Conservation (phyloP, 2,888 invertebrate genomes). For the Coleophora deauratella region DNA sequence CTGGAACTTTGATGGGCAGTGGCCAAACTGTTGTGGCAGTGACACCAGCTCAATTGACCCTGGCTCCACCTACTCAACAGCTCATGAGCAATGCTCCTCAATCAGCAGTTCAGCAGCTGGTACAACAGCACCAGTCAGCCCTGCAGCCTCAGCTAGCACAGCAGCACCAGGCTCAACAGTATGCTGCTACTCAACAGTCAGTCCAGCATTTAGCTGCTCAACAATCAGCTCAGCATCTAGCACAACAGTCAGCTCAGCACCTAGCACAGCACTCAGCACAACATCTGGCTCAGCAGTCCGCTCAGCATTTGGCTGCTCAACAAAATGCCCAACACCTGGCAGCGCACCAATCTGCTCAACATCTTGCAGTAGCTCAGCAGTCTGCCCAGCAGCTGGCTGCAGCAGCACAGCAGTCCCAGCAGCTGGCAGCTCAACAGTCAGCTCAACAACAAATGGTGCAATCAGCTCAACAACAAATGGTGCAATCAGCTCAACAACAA, state of each 20-base stretch:
- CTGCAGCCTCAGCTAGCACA: constrained; percentile 34
- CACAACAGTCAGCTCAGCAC: constrained; percentile 30
- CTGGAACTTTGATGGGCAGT: constrained; percentile 63
- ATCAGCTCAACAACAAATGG: constrained; percentile 49
- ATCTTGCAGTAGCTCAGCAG: constrained; percentile 36
- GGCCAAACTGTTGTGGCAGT: constrained; percentile 67
- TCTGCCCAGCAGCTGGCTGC: constrained; percentile 46
- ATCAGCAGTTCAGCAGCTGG: constrained; percentile 58
- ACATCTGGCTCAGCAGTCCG: constrained; percentile 30
- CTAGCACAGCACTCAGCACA: constrained; percentile 45
- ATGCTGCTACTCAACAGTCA: constrained; percentile 33
- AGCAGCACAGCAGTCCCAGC: constrained; percentile 49
- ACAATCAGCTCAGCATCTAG: constrained; percentile 37
- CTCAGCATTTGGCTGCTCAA: constrained; percentile 25
- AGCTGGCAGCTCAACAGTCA: constrained; percentile 44
- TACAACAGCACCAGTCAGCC: constrained; percentile 46
- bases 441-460: constrained; percentile 60
- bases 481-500: constrained; percentile 60
- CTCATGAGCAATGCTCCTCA: constrained; percentile 56
- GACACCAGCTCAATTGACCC: constrained; percentile 58
- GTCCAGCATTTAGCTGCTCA: constrained; percentile 41
- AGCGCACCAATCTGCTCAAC: constrained; percentile 34
- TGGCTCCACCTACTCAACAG: constrained; percentile 55
- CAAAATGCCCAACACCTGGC: constrained; percentile 40
- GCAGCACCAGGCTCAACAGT: constrained; percentile 42